Evolutionary conservation across 2,113 vertebrate genomes (phyloP), one percentile per base, ranked within the genome.

Genomic region (Trematocara stigmaticum): DNA sequence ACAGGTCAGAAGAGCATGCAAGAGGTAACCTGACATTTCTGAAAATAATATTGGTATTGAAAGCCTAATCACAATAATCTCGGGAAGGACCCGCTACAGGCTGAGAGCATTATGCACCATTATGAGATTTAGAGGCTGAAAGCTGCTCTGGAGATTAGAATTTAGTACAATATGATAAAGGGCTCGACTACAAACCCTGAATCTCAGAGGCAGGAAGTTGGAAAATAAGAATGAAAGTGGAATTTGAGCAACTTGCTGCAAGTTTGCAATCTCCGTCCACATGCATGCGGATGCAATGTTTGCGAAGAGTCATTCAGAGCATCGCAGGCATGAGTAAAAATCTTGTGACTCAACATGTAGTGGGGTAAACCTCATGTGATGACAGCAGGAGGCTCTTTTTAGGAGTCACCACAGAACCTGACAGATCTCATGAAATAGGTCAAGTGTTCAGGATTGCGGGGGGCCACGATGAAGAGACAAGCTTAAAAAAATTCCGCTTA

Each of bases 1-100:
- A 51, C 74, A 59, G 84, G 89, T 93, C 92, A 91, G 59, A 56
- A 38, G 82, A 66, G 10, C 40, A 87, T 71, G 78, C 83, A 81
- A 87, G 35, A 53, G 55, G 55, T 86, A 89, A 93, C 78, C 78
- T 71, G 83, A 90, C 87, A 61, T 87, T 94, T 91, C 79, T 31
- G 90, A 92, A 93, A 92, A 87, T 86, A 87, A 91, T 93, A 94
- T 89, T 82, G 71, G 90, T 90, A 92, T 85, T 93, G 90, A 92
- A 86, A 91, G 83, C 45, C 79, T 91, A 93, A 93, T 92, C 34
- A 20, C 79, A 79, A 89, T 90, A 26, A 89, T 92, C 69, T 88
- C 40, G 29, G 82, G 34, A 85, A 87, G 81, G 57, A 87, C 76
- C 85, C 51, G 53, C 81, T 9, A 7, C 26, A 78, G 66, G 26